Base-by-base conservation (phyloP, 2,113 vertebrate genomes). In the Rattus rattus region DNA sequence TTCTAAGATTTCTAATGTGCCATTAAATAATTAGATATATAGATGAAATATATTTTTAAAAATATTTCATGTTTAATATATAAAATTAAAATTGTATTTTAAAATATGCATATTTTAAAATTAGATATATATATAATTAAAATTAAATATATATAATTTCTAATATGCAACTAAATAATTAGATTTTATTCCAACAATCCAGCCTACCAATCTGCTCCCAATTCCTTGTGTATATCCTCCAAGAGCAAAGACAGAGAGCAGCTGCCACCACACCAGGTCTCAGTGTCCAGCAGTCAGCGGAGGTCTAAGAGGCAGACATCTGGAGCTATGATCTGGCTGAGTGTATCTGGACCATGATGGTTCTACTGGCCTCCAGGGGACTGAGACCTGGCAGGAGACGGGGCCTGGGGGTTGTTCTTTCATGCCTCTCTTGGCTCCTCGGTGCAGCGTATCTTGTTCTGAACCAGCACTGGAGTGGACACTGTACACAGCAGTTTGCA, bases 401-500 rank as follows among this genome's bases (percentile, higher is more conserved):
- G 13, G 43, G 20, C n/a, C n/a, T 16, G 14, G 24, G 33, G 19
- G 24, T 9, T 56, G 30, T 14, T n/a, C 0, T 1, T 6, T 4
- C 0, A 39, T 30, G 7, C 4, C 5, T 4, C 30, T 4, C 2
- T 2, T 14, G 10, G 6, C 20, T 0, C 36, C 30, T 47, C 8
- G 4, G 1, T 11, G 28, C 5, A 26, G 20, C 13, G 0, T 0
- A 26, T 36, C 2, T 43, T 5, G 10, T 0, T 0, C 2, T 1
- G 28, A 69, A 22, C 4, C 52, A 17, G 36, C 8, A 3, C 10
- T 3, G 4, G 24, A 20, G 43, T 0, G 24, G 33, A 17, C 22
- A 0, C 0, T 7, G 16, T 6, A 0, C 0, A 3, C 43, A 7
- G 63, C 0, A 12, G 11, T 49, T 52, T 36, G 33, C 16, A 56